phyloP scores from a whole-genome alignment of 2,888 invertebrate species.

The Arctia plantaginis region DNA sequence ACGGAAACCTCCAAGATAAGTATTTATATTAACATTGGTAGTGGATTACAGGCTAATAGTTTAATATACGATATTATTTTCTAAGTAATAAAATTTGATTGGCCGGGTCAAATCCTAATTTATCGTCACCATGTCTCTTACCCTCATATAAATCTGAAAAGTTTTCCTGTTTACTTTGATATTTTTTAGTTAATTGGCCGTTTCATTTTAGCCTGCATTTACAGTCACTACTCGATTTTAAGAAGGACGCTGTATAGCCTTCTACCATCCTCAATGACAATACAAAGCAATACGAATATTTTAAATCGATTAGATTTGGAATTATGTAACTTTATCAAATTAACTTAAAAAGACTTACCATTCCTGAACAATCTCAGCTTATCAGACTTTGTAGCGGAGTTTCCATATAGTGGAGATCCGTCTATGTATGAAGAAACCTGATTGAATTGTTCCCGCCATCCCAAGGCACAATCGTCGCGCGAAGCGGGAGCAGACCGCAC shows the following conservation, averaged over 20 bases:
- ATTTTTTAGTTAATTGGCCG: too few species aligned
- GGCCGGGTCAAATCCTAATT: too few species aligned
- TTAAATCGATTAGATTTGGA: background rate
- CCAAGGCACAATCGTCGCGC: conserved; percentile 91
- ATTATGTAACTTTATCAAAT: background rate
- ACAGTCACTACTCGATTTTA: too few species aligned
- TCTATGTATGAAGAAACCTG: conserved; percentile 94
- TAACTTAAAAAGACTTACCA: conserved; percentile 77
- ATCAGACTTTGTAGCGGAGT: conserved; percentile 90
- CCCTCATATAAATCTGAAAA: too few species aligned
- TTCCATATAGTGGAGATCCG: conserved; percentile 93
- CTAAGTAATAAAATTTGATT: too few species aligned
- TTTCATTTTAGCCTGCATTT: too few species aligned
- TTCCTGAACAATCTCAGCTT: conserved; percentile 91
- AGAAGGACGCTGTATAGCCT: too few species aligned
- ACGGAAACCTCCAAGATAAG: background rate
- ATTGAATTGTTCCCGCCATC: conserved; percentile 94
- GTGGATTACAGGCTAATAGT: too few species aligned
- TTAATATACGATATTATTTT: too few species aligned
- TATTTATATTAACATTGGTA: background rate
- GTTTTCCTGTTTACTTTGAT: too few species aligned
- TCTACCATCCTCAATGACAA: too few species aligned
- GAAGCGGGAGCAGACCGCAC: conserved; percentile 93
- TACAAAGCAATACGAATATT: too few species aligned
- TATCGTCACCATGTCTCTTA: background rate